Percentiles rank a stretch among this genome's conserved stretches.
phyloP scores from a whole-genome alignment of 2,113 vertebrate species.

The Solea senegalensis region DNA sequence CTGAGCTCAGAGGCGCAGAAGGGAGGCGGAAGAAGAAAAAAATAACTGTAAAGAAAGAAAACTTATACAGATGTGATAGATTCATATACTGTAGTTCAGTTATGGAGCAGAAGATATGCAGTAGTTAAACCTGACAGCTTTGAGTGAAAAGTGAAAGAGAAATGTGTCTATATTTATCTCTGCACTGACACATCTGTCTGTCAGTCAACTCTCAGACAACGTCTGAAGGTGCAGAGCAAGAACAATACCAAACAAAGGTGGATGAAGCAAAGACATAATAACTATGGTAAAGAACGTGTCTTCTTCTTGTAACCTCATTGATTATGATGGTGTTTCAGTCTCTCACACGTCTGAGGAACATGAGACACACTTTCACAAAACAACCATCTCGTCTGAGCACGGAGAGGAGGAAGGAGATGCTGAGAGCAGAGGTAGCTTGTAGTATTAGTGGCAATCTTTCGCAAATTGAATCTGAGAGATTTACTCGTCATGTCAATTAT shows the following conservation, averaged over 20 bases:
- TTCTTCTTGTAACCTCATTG: constrained; percentile 15
- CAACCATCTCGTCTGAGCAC: not conserved
- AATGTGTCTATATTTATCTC: constrained; percentile 19
- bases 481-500: no score
- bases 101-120: not conserved
- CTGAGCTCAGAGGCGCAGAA: not conserved
- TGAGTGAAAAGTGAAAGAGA: constrained; percentile 12
- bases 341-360: constrained; percentile 9
- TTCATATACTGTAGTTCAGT: constrained; percentile 3
- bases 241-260: constrained; percentile 3
- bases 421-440: constrained; percentile 26
- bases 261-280: not conserved
- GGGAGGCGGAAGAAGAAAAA: constrained; percentile 7
- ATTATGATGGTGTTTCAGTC: constrained; percentile 23
- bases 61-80: not conserved
- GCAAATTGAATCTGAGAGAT: no score
- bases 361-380: constrained; percentile 3
- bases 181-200: constrained; percentile 7
- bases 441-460: no score
- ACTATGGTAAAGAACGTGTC: constrained; percentile 8
- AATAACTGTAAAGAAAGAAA: constrained; percentile 3
- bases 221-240: constrained; percentile 12
- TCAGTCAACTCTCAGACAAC: constrained; percentile 18
- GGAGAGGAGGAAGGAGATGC: constrained; percentile 2
- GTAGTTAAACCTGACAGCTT: constrained; percentile 20